These are phyloP conservation scores for Astur gentilis DNA, from an alignment of 2,113 vertebrate genomes.

Conservation along the genomic window DNA sequence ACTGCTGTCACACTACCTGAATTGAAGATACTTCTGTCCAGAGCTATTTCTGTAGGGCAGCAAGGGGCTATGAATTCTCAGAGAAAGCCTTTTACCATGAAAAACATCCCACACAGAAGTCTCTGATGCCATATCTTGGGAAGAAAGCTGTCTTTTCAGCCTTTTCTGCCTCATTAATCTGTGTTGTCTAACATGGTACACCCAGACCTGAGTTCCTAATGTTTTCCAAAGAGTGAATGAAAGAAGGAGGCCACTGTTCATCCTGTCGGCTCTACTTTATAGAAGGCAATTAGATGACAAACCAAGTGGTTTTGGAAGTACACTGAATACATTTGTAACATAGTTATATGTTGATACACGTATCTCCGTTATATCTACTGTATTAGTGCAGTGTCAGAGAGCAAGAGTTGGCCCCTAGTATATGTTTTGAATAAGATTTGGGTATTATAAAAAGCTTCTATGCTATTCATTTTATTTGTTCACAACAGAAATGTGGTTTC, in stretches of 20 bases:
- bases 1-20: neutral
- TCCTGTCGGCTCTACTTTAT: neutral
- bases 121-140: neutral
- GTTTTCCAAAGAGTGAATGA: neutral
- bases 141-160: slow-evolving; percentile 16
- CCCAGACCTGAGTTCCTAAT: neutral
- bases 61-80: neutral
- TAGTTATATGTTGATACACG: neutral
- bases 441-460: neutral
- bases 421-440: neutral
- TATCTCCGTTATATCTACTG: neutral
- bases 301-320: neutral
- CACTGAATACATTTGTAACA: neutral
- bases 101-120: neutral
- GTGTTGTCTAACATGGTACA: neutral
- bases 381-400: neutral
- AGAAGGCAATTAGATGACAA: neutral
- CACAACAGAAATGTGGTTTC: neutral
- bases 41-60: neutral
- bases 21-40: neutral
- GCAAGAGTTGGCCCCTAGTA: neutral
- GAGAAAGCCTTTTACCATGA: neutral
- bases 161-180: slow-evolving; percentile 48
- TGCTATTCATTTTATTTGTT: neutral
- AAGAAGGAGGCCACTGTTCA: neutral